Evolutionary conservation across 2,888 invertebrate genomes (phyloP).

Genomic region (Caenorhabditis drosophilae): DNA sequence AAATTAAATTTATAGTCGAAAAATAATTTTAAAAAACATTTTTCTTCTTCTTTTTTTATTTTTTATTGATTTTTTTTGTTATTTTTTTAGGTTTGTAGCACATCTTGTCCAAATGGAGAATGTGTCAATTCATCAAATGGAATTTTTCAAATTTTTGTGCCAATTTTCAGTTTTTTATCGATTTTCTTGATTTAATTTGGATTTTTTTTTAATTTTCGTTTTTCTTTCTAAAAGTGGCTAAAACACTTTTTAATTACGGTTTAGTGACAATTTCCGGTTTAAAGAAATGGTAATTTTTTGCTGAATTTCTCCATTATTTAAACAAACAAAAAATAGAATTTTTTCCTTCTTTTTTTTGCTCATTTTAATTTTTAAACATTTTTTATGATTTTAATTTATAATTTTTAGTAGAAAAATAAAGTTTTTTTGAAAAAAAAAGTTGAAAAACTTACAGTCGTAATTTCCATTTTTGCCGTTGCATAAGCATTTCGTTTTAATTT

Average conservation of each 20-base stretch:
- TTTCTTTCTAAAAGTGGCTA: no score
- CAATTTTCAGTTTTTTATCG: no score
- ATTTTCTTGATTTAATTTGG: not conserved
- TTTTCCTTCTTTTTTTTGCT: conserved; percentile 12
- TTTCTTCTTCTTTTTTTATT: not conserved
- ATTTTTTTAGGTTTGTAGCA: conserved; percentile 37
- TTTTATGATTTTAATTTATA: no score
- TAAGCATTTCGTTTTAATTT: conserved; percentile 43
- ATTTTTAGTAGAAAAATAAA: not conserved
- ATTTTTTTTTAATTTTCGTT: not conserved
- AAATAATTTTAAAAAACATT: not conserved
- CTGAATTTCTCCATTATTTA: not conserved
- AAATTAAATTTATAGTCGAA: not conserved
- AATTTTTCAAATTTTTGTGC: no score
- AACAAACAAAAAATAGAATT: no score
- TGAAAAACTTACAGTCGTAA: conserved; percentile 10
- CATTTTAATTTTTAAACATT: no score
- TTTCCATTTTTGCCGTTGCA: conserved; percentile 32
- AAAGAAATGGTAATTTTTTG: not conserved
- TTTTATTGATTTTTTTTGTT: no score
- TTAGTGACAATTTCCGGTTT: not conserved
- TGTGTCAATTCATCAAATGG: conserved; percentile 36
- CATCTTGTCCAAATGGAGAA: conserved; percentile 37
- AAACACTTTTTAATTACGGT: no score
- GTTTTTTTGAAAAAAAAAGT: not conserved